A percentile compares a stretch with the other conserved stretches of the same genome.
Evolutionary conservation across 1,140 invertebrate genomes (phyloP).

Genomic region (Eumaeus atala): DNA sequence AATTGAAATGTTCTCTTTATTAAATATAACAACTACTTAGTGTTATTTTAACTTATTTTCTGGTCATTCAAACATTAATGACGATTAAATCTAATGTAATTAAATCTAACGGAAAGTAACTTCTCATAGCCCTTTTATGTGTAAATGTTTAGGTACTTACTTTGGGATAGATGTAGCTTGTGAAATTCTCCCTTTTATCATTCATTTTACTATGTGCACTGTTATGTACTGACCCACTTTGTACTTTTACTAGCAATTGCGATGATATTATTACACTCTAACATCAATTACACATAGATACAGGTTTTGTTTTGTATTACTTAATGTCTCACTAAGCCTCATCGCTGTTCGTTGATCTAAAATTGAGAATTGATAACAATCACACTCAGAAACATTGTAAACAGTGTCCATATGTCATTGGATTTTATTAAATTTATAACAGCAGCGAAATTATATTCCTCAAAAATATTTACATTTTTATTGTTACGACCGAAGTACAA

Average conservation of each 20-base stretch:
- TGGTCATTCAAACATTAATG: too few species aligned
- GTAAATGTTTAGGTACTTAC: conserved; percentile 34
- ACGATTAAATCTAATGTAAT: too few species aligned
- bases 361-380: conserved; percentile 58
- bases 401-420: conserved; percentile 15
- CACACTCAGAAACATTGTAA: conserved; percentile 40
- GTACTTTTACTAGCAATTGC: conserved; percentile 26
- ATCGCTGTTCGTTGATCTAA: conserved; percentile 49
- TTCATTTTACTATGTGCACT: conserved; percentile 61
- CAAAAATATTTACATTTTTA: too few species aligned
- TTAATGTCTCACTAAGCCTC: conserved; percentile 43
- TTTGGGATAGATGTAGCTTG: conserved; percentile 62
- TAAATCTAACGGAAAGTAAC: too few species aligned
- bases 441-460: too few species aligned
- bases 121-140: too few species aligned
- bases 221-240: conserved; percentile 44
- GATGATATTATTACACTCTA: conserved; percentile 19
- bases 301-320: conserved; percentile 27
- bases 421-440: background rate
- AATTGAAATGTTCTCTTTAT: conserved; percentile 13
- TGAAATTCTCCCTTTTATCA: conserved; percentile 68
- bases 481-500: too few species aligned
- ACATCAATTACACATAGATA: conserved; percentile 24
- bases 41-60: too few species aligned
- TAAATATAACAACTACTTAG: too few species aligned